Evolutionary conservation across 2,113 vertebrate species (phyloP).

Genomic region (Oplegnathus fasciatus): DNA sequence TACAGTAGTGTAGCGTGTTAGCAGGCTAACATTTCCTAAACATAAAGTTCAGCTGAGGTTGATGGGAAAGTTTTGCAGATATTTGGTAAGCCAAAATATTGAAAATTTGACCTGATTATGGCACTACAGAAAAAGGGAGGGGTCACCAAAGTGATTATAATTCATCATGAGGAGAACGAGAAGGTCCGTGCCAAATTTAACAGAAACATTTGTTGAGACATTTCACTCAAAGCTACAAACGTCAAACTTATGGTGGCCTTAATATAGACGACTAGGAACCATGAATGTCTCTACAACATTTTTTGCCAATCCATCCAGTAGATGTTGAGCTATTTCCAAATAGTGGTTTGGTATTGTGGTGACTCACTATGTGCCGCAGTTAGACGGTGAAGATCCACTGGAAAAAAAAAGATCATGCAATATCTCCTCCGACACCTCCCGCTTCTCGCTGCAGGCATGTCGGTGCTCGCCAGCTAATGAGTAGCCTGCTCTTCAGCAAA

Average conservation of each 20-base stretch:
- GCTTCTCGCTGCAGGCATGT: too few species aligned
- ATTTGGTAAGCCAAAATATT: not conserved
- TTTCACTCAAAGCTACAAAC: not conserved
- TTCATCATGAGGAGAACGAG: not conserved
- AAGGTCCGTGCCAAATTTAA: not conserved
- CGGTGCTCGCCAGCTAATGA: too few species aligned
- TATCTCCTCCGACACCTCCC: too few species aligned
- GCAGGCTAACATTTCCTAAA: not conserved
- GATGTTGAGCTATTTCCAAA: not conserved
- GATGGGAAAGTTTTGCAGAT: too few species aligned
- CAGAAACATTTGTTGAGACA: too few species aligned
- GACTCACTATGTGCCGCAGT: not conserved
- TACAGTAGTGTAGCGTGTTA: not conserved
- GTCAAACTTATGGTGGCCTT: too few species aligned
- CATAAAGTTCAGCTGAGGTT: too few species aligned
- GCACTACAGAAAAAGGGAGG: not conserved
- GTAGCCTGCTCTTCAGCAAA: too few species aligned
- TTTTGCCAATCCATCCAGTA: not conserved
- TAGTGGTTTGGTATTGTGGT: not conserved
- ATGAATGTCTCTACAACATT: not conserved
- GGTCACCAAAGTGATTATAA: not conserved
- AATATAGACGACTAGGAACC: too few species aligned
- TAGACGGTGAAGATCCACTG: too few species aligned
- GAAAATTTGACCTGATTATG: not conserved
- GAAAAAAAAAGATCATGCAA: too few species aligned